Conservation (phyloP, 2,888 invertebrate species). For the Cerceris ruficornis region DNA sequence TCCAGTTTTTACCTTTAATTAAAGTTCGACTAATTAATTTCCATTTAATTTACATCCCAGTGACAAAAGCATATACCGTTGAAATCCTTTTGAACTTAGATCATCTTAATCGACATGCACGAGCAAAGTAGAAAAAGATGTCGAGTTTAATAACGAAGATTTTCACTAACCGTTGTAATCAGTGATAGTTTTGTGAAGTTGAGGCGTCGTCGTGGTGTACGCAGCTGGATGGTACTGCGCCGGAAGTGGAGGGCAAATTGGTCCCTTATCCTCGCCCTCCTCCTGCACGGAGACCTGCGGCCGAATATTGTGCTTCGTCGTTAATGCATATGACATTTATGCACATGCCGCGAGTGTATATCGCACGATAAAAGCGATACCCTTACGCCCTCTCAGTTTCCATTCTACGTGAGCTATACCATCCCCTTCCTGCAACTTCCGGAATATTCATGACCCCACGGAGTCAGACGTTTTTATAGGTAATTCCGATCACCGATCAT, state of each 20-base stretch:
- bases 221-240: constrained; percentile 77
- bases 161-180: constrained; percentile 75
- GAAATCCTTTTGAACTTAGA: constrained; percentile 42
- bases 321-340: constrained; percentile 78
- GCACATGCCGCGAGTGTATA: constrained; percentile 58
- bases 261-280: constrained; percentile 78
- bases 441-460: constrained; percentile 26
- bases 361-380: constrained; percentile 66
- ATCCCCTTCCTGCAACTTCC: neutral
- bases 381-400: constrained; percentile 45
- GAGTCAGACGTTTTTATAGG: constrained; percentile 4
- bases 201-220: constrained; percentile 76
- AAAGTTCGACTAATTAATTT: no score
- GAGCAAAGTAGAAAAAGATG: constrained; percentile 45
- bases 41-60: no score
- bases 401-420: neutral
- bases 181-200: constrained; percentile 77
- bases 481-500: neutral
- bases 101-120: constrained; percentile 40
- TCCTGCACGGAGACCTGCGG: constrained; percentile 78
- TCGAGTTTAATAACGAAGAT: constrained; percentile 54
- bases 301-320: constrained; percentile 72
- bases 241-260: constrained; percentile 80
- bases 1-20: no score
- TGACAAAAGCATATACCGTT: no score